phyloP scores from a whole-genome alignment of 2,797 vertebrate species.

The Fringilla coelebs region DNA sequence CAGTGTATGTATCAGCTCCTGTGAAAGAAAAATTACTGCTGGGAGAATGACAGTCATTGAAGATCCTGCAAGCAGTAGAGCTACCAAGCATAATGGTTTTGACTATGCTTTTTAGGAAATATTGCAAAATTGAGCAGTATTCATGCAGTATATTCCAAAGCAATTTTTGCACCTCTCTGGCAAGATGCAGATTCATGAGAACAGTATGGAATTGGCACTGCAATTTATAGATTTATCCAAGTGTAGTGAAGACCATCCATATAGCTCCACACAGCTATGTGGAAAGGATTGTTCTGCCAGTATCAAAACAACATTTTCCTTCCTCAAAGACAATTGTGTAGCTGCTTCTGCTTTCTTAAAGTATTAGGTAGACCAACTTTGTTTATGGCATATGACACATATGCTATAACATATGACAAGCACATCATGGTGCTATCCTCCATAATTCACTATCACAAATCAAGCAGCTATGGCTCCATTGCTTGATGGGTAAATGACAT shows the following conservation, averaged over 20 bases:
- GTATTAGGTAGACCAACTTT: neutral
- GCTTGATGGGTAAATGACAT: neutral
- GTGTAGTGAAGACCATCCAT: neutral
- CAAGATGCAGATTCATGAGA: neutral
- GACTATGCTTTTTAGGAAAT: neutral
- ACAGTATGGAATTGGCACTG: neutral
- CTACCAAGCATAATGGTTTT: neutral
- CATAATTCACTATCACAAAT: neutral
- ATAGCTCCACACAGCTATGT: neutral
- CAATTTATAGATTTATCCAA: neutral
- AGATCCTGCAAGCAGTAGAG: neutral
- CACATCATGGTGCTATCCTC: neutral
- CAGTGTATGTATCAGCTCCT: neutral
- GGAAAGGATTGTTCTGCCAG: neutral
- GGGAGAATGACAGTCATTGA: neutral
- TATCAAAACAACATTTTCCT: neutral
- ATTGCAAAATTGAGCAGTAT: neutral
- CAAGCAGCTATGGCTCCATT: neutral
- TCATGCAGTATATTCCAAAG: neutral
- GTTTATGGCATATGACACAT: neutral
- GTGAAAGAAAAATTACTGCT: slow-evolving; percentile 12
- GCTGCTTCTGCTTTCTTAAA: neutral
- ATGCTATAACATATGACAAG: neutral
- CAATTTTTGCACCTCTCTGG: neutral
- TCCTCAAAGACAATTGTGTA: neutral